Percentiles rank a stretch among this genome's conserved stretches.
phyloP scores from a whole-genome alignment of 2,888 invertebrate species.

The Physocephala rufipes region DNA sequence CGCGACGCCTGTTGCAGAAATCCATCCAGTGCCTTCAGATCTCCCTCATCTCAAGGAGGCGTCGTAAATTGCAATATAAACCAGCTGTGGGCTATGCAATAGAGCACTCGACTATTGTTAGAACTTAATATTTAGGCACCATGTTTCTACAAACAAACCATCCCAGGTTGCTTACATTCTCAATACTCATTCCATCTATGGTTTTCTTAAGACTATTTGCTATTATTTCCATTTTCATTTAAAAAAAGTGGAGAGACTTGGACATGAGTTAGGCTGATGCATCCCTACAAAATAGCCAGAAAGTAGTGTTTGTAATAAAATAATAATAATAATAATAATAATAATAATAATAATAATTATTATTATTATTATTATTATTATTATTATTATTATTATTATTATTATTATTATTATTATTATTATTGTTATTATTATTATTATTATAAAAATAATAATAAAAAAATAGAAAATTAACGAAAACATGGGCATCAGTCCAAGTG shows the following conservation, averaged over 20 bases:
- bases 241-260: not conserved
- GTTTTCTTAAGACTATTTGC: slow-evolving; percentile 4
- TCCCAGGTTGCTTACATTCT: not conserved
- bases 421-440: no score
- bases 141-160: not conserved
- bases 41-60: slow-evolving; percentile 5
- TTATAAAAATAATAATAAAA: slow-evolving; percentile 5
- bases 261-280: not conserved
- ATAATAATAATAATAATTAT: no score
- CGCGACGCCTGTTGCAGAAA: slow-evolving; percentile 49
- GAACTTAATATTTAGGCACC: slow-evolving; percentile 31
- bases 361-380: no score
- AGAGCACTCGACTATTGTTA: slow-evolving; percentile 41
- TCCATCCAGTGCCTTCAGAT: slow-evolving; percentile 31
- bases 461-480: not conserved
- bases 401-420: no score
- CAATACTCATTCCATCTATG: not conserved
- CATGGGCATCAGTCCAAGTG: slow-evolving; percentile 49
- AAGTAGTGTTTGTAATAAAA: no score
- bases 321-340: no score
- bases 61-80: not conserved
- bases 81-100: not conserved
- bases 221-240: slow-evolving; percentile 22
- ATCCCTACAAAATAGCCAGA: not conserved
- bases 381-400: no score